Percentiles rank a stretch among this genome's conserved stretches.
These are phyloP conservation scores for Otolemur crassicaudatus DNA, from an alignment of 2,797 vertebrate genomes.

Conservation along the genomic window DNA sequence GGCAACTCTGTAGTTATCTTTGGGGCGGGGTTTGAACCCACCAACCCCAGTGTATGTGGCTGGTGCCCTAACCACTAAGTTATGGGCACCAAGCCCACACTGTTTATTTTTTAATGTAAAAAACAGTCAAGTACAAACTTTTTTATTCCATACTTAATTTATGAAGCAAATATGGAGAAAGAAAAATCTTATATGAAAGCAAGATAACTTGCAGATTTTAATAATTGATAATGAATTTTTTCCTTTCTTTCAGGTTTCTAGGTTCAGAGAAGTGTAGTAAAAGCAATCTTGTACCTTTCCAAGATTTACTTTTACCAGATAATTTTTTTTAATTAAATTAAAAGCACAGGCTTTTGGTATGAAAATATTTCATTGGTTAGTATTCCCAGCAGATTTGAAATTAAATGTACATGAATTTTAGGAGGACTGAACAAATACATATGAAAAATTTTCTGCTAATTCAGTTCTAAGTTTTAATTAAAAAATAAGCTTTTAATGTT, in stretches of 20 bases:
- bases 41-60: no score
- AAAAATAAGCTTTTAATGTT: constrained; percentile 41
- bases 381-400: constrained; percentile 55
- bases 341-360: neutral
- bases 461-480: constrained; percentile 39
- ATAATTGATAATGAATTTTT: constrained; percentile 11
- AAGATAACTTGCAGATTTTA: constrained; percentile 35
- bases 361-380: constrained; percentile 39
- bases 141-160: neutral
- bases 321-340: constrained; percentile 53
- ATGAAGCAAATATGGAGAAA: constrained; percentile 6
- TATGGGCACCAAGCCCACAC: no score
- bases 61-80: no score
- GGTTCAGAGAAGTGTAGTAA: constrained; percentile 19
- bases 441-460: constrained; percentile 17
- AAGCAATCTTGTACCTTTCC: neutral
- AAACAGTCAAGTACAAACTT: constrained; percentile 8
- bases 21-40: no score
- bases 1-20: no score
- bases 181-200: neutral
- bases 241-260: neutral
- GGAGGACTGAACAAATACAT: neutral
- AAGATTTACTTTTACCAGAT: constrained; percentile 38
- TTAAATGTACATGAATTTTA: constrained; percentile 35
- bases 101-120: neutral